Evolutionary conservation across 2,888 invertebrate genomes (phyloP).

Genomic region (Eucera pruinosa): DNA sequence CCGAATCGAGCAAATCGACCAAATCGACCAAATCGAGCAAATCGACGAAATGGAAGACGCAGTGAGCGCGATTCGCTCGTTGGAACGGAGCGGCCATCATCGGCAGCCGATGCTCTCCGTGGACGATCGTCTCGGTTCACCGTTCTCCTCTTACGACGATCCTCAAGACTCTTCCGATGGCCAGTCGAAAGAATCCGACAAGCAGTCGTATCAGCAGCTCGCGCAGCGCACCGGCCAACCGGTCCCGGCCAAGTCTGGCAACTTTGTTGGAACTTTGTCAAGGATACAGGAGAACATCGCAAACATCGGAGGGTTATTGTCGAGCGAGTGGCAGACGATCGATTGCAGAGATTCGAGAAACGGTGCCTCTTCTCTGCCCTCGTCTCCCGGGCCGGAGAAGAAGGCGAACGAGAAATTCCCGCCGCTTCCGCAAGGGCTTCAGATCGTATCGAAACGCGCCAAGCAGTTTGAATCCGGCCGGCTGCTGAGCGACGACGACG

Average conservation of each 20-base stretch:
- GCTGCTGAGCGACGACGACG: conserved; percentile 86
- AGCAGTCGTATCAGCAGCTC: too few species aligned
- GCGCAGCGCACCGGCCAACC: too few species aligned
- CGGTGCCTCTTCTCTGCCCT: conserved; percentile 84
- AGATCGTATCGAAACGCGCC: conserved; percentile 90
- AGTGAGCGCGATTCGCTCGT: background rate
- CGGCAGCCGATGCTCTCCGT: too few species aligned
- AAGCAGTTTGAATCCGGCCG: conserved; percentile 90
- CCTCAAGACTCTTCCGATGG: conserved; percentile 14
- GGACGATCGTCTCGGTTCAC: too few species aligned
- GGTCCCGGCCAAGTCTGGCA: too few species aligned
- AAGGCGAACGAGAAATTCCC: conserved; percentile 78
- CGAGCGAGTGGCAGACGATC: conserved; percentile 72
- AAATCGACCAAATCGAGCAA: too few species aligned
- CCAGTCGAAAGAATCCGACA: conserved; percentile 27
- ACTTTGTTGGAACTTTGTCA: conserved; percentile 87
- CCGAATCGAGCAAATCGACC: conserved; percentile 27
- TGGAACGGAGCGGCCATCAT: too few species aligned
- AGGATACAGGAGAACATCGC: conserved; percentile 88
- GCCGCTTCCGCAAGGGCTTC: conserved; percentile 85
- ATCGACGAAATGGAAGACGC: too few species aligned
- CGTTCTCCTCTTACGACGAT: conserved; percentile 36
- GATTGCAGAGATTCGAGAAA: conserved; percentile 84
- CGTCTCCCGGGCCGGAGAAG: conserved; percentile 82
- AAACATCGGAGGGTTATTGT: conserved; percentile 51